phyloP scores from a whole-genome alignment of 2,113 vertebrate species.

The Philantomba maxwellii region DNA sequence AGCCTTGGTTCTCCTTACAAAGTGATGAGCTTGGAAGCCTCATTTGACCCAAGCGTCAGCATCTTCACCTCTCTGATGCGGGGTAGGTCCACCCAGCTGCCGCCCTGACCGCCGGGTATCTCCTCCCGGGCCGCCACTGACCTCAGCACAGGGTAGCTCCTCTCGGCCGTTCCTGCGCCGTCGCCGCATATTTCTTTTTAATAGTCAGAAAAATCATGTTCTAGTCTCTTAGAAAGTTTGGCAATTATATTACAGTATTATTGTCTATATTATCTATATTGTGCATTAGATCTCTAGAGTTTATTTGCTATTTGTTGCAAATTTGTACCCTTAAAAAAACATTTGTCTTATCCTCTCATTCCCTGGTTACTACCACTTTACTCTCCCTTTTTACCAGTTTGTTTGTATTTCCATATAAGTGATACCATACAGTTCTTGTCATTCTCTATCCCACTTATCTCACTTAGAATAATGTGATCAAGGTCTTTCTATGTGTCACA shows the following conservation, averaged over 20 bases:
- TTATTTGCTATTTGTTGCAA: neutral
- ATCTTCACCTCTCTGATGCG: neutral
- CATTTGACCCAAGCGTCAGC: neutral
- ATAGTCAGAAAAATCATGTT: neutral
- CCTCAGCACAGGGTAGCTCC: too few species aligned
- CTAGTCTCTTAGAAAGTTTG: neutral
- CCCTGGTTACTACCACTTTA: neutral
- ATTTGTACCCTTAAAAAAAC: neutral
- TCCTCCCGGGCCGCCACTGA: too few species aligned
- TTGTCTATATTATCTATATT: neutral
- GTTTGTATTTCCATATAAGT: neutral
- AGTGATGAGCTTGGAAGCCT: neutral
- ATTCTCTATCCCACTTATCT: neutral
- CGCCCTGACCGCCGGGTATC: too few species aligned
- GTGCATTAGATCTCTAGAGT: neutral
- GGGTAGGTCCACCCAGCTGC: too few species aligned
- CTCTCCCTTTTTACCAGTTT: neutral
- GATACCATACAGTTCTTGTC: neutral
- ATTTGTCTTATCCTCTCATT: neutral
- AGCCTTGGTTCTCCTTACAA: neutral
- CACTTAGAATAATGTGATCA: neutral
- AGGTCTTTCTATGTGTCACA: neutral
- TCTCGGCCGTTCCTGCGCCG: too few species aligned
- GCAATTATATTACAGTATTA: neutral
- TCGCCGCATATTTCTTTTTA: neutral